Conservation (phyloP, 92 coral and sea anemone species). For the Desmophyllum pertusum region DNA sequence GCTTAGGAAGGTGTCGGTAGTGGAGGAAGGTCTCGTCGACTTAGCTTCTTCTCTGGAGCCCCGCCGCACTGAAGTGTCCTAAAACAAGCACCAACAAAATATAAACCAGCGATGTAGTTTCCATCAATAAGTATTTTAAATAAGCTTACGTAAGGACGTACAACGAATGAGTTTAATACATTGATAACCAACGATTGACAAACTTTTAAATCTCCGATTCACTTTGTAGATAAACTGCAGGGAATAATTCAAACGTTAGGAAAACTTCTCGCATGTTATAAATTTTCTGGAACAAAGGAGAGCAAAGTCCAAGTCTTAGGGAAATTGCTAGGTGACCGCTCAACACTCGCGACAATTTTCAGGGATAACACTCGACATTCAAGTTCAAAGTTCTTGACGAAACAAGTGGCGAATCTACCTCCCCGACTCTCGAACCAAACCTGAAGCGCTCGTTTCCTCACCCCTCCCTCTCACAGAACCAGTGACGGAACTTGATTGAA, state of each 20-base stretch:
- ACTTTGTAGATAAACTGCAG: not conserved
- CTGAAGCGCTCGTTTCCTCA: not conserved
- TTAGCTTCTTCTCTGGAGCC: slow-evolving; percentile 25
- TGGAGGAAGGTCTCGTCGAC: slow-evolving; percentile 52
- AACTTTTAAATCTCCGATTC: not conserved
- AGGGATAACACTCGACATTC: not conserved
- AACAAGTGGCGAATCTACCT: not conserved
- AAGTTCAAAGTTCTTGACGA: not conserved
- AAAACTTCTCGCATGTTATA: not conserved
- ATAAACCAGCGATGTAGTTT: not conserved
- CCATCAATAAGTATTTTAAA: not conserved
- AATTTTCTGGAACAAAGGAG: not conserved
- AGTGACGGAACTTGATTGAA: not conserved
- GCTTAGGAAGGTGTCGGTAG: slow-evolving; percentile 37
- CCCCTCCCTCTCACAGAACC: not conserved
- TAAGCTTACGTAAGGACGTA: not conserved
- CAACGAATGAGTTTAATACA: not conserved
- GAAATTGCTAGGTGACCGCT: too few relatives aligned
- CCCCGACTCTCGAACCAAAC: not conserved
- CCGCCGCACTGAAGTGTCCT: slow-evolving; percentile 29
- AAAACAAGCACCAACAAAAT: not conserved
- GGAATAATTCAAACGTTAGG: not conserved
- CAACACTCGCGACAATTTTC: not conserved
- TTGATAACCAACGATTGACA: not conserved
- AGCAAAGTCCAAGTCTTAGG: not conserved